Base-by-base conservation (phyloP, 1,140 invertebrate species). In the Tribolium castaneum region DNA sequence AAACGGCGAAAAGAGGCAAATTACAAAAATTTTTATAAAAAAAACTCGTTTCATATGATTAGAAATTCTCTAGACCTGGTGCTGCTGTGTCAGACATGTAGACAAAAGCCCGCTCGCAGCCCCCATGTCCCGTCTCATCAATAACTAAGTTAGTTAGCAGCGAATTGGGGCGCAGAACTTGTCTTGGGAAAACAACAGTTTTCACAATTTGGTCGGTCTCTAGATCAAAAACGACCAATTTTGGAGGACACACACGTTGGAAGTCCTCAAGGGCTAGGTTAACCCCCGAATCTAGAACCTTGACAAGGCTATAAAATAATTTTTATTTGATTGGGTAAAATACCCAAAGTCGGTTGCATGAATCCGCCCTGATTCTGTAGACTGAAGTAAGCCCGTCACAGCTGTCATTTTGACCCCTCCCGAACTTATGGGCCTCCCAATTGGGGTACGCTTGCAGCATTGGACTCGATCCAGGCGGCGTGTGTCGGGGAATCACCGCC, bases 11-110 rank as follows among this genome's bases (percentile, higher is more conserved):
- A n/a, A n/a, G n/a, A n/a, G n/a, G n/a, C n/a, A n/a, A n/a, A n/a
- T n/a, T n/a, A n/a, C n/a, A n/a, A n/a, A n/a, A n/a, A n/a, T n/a
- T n/a, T n/a, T n/a, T n/a, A n/a, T n/a, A n/a, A n/a, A n/a, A n/a
- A n/a, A n/a, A n/a, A n/a, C n/a, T n/a, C n/a, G n/a, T n/a, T n/a
- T n/a, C n/a, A n/a, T n/a, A n/a, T n/a, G n/a, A n/a, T n/a, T n/a
- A n/a, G 16, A 19, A 19, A 19, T 19, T n/a, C 16, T 1, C 16
- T 19, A 19, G 2, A 19, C 93, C 94, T 78, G 93, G 92, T 70
- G 92, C 92, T 19, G 93, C 92, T 3, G 94, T 95, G 82, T 96
- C 94, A 12, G 90, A 90, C 51, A 95, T 93, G 84, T 96, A 95
- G 0, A 93, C 90, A 81, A 93, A 93, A 6, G 93, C 90, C 79